These are phyloP conservation scores for Ennomos fuscantarius DNA, from an alignment of 2,888 invertebrate genomes.

Conservation along the genomic window DNA sequence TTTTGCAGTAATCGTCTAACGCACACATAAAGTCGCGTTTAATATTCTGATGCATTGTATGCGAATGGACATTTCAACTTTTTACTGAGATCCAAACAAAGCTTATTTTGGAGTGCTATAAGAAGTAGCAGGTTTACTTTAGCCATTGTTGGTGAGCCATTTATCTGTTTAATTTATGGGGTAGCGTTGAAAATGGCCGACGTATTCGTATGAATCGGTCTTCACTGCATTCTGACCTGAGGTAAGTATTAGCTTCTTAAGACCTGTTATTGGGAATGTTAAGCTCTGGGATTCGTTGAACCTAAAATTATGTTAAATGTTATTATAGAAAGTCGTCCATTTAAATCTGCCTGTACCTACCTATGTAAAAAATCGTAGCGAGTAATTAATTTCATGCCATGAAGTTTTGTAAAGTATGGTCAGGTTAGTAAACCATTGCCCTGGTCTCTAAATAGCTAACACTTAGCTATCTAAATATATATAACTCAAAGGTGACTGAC, in stretches of 20 bases:
- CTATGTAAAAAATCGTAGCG: too few species aligned
- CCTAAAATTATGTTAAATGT: too few species aligned
- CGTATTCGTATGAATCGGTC: slow-evolving; percentile 62
- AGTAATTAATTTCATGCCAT: too few species aligned
- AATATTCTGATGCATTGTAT: slow-evolving; percentile 67
- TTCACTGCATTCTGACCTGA: slow-evolving; percentile 40
- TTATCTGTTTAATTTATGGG: slow-evolving; percentile 83
- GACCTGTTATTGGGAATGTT: neutral
- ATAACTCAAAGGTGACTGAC: too few species aligned
- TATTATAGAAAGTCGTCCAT: too few species aligned
- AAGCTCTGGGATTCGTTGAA: too few species aligned
- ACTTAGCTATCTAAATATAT: too few species aligned
- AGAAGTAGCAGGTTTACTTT: slow-evolving; percentile 75
- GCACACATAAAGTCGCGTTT: slow-evolving; percentile 57
- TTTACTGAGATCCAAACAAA: slow-evolving; percentile 72
- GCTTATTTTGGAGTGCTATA: slow-evolving; percentile 76
- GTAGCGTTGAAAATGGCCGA: slow-evolving; percentile 74
- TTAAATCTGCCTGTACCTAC: too few species aligned
- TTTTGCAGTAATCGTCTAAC: slow-evolving; percentile 64
- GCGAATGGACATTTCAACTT: slow-evolving; percentile 74
- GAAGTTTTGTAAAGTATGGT: too few species aligned
- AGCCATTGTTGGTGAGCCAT: slow-evolving; percentile 80
- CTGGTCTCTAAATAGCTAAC: too few species aligned
- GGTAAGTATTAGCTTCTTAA: slow-evolving; percentile 10
- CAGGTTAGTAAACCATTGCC: too few species aligned